Conservation (phyloP, 2,797 vertebrate genomes). For the Poecilia wingei region DNA sequence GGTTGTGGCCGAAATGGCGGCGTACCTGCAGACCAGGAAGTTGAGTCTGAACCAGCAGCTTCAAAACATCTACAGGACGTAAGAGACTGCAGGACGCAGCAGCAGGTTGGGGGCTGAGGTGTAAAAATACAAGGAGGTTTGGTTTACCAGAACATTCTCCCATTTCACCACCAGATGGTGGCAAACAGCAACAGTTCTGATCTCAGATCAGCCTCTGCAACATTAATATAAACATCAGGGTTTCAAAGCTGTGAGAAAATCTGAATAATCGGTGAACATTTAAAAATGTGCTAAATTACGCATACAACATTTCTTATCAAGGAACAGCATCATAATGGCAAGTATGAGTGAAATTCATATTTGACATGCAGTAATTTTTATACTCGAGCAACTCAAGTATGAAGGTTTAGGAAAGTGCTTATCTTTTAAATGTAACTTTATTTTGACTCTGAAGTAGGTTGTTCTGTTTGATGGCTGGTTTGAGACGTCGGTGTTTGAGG, state of each 20-base stretch:
- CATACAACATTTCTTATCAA: neutral
- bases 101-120: neutral
- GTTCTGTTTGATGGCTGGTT: neutral
- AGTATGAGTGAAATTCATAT: neutral
- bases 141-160: neutral
- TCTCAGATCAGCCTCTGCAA: neutral
- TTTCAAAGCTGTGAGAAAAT: neutral
- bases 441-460: neutral
- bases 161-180: slow-evolving; percentile 5
- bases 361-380: neutral
- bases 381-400: neutral
- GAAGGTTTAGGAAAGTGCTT: too few relatives aligned
- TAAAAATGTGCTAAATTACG: neutral
- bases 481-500: neutral
- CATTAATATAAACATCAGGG: neutral
- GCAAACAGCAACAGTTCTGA: neutral
- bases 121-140: neutral
- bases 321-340: neutral
- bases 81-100: neutral
- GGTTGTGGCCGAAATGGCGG: slow-evolving; percentile 91
- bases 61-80: slow-evolving; percentile 85
- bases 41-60: slow-evolving; percentile 87
- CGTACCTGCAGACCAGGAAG: slow-evolving; percentile 83
- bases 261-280: neutral
- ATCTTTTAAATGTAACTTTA: neutral